Base-by-base conservation (phyloP, 2,113 vertebrate species). In the Orientallactaga bullata region DNA sequence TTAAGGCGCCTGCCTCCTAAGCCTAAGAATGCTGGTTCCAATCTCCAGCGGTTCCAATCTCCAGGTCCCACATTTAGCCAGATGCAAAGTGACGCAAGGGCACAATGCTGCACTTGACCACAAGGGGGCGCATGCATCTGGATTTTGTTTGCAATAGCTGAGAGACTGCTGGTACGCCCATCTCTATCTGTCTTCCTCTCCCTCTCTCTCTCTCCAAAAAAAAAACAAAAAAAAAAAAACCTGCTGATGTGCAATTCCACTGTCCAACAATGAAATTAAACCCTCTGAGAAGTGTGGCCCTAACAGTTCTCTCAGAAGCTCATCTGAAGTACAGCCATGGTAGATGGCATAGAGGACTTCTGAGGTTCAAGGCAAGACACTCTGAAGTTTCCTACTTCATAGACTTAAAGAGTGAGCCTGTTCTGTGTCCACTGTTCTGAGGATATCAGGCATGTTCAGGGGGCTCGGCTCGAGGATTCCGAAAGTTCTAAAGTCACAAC, bases 361-460 rank as follows among this genome's bases (percentile, higher is more conserved):
- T 21, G 21, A 73, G 71, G 4, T 26, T 73, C 11, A 47, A 47
- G 42, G 42, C 42, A 47, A 47, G 42, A 47, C 42, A 47, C 78
- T 47, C 4, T 13, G 10, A 83, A 47, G 35, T 16, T 74, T 85
- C 37, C 69, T 30, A 4, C 9, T 66, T n/a, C 8, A 74, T 9
- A 76, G 13, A 74, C 85, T 79, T 39, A 69, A 74, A 30, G 26
- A 72, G 58, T 73, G 28, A 61, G 4, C 6, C 28, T 39, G 24
- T 3, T 11, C 9, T 55, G 68, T 6, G 12, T 76, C 32, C 65
- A 51, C 37, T 30, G 66, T 77, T 83, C 13, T 42, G 13, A 78
- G 1, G 6, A 2, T 20, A 65, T 6, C 3, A 9, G 6, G 3
- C 39, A 12, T 30, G 13, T 15, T 28, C 15, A 10, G 5, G 30